These are phyloP conservation scores for Oreochromis tanganicae DNA, from an alignment of 2,113 vertebrate genomes.

Conservation along the genomic window DNA sequence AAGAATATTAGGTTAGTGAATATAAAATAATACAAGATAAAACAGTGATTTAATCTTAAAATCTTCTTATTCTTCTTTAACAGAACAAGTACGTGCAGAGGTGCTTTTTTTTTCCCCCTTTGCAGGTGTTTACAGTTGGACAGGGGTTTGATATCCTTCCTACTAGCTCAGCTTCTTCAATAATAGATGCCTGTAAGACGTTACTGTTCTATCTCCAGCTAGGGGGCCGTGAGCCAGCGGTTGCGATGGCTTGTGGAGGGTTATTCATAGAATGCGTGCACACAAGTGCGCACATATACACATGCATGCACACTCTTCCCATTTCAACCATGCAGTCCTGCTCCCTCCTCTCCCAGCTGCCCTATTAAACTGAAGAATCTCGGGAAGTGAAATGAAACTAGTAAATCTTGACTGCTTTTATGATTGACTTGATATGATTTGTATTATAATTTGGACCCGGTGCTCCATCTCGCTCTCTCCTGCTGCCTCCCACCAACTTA, in stretches of 20 bases:
- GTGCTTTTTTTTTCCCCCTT: background rate
- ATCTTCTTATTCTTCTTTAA: background rate
- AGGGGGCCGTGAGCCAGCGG: constrained; percentile 55
- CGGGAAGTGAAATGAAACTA: constrained; percentile 74
- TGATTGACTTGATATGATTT: constrained; percentile 76
- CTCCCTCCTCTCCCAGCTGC: constrained; percentile 59
- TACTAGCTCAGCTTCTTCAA: constrained; percentile 60
- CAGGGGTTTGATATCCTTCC: constrained; percentile 39
- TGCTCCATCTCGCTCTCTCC: constrained; percentile 40
- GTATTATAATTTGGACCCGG: constrained; percentile 72
- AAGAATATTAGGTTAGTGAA: background rate
- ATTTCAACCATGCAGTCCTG: constrained; percentile 57
- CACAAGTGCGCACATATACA: background rate
- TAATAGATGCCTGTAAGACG: constrained; percentile 62
- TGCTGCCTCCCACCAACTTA: constrained; percentile 33
- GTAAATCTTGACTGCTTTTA: constrained; percentile 72
- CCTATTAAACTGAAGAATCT: constrained; percentile 74
- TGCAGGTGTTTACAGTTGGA: constrained; percentile 55
- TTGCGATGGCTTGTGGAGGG: constrained; percentile 51
- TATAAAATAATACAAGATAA: background rate
- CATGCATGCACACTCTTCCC: constrained; percentile 32
- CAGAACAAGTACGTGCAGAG: background rate
- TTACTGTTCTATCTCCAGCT: constrained; percentile 62
- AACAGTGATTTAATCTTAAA: background rate
- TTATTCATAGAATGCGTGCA: constrained; percentile 46